Evolutionary conservation across 2,888 invertebrate genomes (phyloP), one percentile per base, ranked within the genome.

Genomic region (Ametastegia equiseti): DNA sequence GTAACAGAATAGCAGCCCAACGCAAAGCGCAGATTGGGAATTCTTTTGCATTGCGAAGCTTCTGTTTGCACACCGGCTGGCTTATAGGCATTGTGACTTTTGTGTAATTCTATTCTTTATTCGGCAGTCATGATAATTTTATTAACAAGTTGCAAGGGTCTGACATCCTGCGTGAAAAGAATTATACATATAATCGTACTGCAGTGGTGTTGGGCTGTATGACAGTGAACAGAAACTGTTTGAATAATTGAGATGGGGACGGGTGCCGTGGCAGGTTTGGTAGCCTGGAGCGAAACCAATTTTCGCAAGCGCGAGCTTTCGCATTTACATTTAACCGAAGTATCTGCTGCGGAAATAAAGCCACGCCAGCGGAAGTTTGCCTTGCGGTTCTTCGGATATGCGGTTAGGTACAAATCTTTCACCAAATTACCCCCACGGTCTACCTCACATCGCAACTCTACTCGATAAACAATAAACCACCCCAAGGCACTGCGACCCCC

Each of bases 211-310:
- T n/a, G n/a, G n/a, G 19, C 39, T 7, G 36, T 9, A 39, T 27
- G 78, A 78, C 78, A 63, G 39, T 57, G 78, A 78, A 63, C 78
- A 78, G 78, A 78, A 78, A 57, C 78, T 60, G 78, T 78, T 78
- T 78, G 78, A 78, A 78, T 78, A 60, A 78, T 78, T 78, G 63
- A 78, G 78, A 78, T 45, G 78, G 78, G 57, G 78, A 54, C 75
- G 75, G 9, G 75, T 30, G 45, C n/a, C 54, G 11, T 27, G 75
- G 75, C 23, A 19, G 75, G 57, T 78, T 63, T 42, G 42, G 78
- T 78, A 42, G 63, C 78, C 78, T n/a, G 60, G 42, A 60, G 78
- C 78, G 60, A 78, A 78, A 78, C 78, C 78, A 78, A 78, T 78
- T 78, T 78, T 78, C 78, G 78, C 78, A 60, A 50, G 42, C 60